phyloP scores from a whole-genome alignment of 2,797 vertebrate species.

The Molossus alvarezi region DNA sequence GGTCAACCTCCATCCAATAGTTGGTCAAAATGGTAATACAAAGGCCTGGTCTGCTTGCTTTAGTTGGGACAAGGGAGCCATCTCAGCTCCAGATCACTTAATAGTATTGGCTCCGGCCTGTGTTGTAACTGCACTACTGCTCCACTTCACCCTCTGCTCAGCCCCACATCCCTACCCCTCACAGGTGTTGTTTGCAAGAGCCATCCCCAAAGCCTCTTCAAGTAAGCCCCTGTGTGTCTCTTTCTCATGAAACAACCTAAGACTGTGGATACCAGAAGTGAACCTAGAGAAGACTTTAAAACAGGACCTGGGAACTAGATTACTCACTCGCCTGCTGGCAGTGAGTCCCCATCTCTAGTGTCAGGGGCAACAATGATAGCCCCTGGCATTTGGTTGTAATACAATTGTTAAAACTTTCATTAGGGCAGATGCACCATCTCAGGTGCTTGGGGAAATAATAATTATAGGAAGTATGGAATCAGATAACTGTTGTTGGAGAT shows the following conservation, averaged over 20 bases:
- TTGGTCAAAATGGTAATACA: neutral
- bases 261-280: neutral
- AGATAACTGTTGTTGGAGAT: neutral
- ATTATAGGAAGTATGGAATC: neutral
- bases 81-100: neutral
- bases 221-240: neutral
- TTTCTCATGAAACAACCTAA: neutral
- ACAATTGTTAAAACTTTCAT: slow-evolving; percentile 5
- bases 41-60: neutral
- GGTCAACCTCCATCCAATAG: neutral
- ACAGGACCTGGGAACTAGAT: neutral
- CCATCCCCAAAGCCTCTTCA: neutral
- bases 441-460: neutral
- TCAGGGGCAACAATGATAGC: neutral
- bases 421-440: neutral
- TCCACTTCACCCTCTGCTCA: neutral
- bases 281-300: neutral
- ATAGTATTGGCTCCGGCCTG: neutral
- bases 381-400: neutral
- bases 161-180: neutral
- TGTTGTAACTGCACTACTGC: neutral
- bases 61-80: fast-evolving
- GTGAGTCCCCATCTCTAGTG: neutral
- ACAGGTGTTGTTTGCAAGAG: neutral
- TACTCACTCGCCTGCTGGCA: neutral